Conservation (phyloP, 1,140 invertebrate genomes). For the Musca domestica region DNA sequence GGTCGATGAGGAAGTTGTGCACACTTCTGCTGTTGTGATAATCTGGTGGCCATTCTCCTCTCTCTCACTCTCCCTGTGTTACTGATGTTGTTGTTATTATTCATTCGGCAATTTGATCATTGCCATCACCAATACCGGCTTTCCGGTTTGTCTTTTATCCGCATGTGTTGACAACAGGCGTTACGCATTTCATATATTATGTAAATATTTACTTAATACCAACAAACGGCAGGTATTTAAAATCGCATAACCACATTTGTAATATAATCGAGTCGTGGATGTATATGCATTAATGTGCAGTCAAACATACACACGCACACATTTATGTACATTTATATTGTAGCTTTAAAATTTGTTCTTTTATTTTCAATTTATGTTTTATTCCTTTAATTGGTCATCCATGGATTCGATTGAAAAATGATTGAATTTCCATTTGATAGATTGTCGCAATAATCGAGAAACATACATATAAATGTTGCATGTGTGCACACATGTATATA, state of each 20-base stretch:
- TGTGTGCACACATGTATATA: too few relatives aligned
- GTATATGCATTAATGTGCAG: too few relatives aligned
- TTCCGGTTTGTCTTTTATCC: constrained; percentile 27
- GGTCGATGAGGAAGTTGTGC: not conserved
- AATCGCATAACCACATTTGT: not conserved
- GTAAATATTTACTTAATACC: constrained; percentile 53
- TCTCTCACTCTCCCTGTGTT: too few relatives aligned
- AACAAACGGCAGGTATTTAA: constrained; percentile 38
- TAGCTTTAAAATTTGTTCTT: too few relatives aligned
- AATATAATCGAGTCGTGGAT: not conserved
- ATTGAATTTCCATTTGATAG: too few relatives aligned
- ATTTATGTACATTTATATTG: too few relatives aligned
- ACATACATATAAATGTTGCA: too few relatives aligned
- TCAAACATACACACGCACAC: too few relatives aligned
- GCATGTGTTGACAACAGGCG: constrained; percentile 53
- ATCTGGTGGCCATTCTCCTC: not conserved
- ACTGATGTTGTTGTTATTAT: not conserved
- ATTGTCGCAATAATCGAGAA: not conserved
- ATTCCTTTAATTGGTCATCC: too few relatives aligned
- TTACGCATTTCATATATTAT: constrained; percentile 46
- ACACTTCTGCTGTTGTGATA: not conserved
- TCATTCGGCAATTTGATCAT: constrained; percentile 16
- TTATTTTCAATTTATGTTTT: too few relatives aligned
- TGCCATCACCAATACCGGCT: not conserved
- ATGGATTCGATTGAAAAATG: too few relatives aligned